Evolutionary conservation across 2,113 vertebrate species (phyloP).

Genomic region (Hippolais icterina): DNA sequence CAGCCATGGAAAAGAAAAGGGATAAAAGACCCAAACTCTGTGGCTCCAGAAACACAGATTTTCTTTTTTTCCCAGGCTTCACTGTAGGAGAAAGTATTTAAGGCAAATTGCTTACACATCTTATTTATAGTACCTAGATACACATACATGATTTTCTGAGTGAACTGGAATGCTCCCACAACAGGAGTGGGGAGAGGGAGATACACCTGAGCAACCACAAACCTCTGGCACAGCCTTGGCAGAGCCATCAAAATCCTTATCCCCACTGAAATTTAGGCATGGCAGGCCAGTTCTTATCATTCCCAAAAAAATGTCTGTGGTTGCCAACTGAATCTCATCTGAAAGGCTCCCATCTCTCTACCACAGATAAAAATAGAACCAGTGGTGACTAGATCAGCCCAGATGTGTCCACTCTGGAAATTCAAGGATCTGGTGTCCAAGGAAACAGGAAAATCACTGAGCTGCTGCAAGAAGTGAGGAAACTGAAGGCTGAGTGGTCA

Average conservation of each 20-base stretch:
- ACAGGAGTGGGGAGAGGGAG: fast-evolving
- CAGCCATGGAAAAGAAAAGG: background rate
- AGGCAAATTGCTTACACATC: background rate
- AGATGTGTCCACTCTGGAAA: background rate
- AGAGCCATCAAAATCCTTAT: background rate
- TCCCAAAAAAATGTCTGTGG: background rate
- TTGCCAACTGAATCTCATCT: background rate
- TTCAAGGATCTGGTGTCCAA: background rate
- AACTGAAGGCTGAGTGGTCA: background rate
- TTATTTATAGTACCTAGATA: background rate
- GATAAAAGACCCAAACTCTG: background rate
- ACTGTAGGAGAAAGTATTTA: background rate
- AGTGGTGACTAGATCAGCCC: background rate
- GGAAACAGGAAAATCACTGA: background rate
- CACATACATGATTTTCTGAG: background rate
- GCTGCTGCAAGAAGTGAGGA: background rate
- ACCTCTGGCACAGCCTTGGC: background rate
- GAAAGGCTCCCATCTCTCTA: background rate
- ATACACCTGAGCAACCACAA: background rate
- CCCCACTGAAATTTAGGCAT: background rate
- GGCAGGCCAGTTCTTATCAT: background rate
- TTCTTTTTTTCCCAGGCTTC: background rate
- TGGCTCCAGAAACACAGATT: background rate
- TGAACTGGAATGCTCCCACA: background rate
- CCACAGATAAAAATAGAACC: background rate